Conservation (phyloP, 1,140 invertebrate genomes). For the Tetranychus urticae region DNA sequence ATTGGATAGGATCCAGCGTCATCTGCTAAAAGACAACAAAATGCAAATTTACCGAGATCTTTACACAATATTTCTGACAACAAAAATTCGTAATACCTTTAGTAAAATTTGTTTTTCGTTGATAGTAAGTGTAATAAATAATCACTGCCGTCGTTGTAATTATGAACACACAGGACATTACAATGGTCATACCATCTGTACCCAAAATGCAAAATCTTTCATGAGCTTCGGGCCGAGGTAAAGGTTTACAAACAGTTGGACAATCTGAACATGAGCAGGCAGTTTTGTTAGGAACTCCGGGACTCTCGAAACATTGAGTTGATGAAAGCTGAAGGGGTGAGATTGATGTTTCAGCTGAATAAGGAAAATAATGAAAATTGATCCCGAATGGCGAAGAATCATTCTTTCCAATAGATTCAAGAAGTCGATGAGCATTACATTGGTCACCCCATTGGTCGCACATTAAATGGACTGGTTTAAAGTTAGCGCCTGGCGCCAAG, state of each 20-base stretch:
- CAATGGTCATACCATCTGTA: conserved; percentile 44
- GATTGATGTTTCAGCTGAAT: conserved; percentile 18
- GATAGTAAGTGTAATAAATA: conserved; percentile 2
- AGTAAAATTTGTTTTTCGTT: background rate
- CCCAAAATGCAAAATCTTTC: conserved; percentile 39
- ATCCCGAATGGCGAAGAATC: conserved; percentile 9
- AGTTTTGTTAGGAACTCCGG: background rate
- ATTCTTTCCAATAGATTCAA: conserved; percentile 10
- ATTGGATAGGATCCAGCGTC: background rate
- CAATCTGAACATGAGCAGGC: conserved; percentile 72
- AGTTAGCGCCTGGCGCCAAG: background rate
- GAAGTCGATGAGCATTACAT: conserved; percentile 17
- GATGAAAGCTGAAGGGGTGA: conserved; percentile 33
- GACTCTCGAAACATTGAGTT: conserved; percentile 36
- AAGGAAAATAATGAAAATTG: conserved; percentile 11
- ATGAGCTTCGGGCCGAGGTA: conserved; percentile 34
- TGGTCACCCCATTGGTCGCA: conserved; percentile 1
- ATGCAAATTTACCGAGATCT: background rate
- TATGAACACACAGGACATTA: conserved; percentile 50
- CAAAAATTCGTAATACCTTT: background rate
- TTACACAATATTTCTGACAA: too few species aligned
- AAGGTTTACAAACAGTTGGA: conserved; percentile 42
- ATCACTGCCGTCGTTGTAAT: conserved; percentile 15
- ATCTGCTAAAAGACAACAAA: background rate
- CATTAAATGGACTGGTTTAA: background rate